Base-by-base conservation (phyloP, 2,888 invertebrate species). In the Subacronicta megacephala region DNA sequence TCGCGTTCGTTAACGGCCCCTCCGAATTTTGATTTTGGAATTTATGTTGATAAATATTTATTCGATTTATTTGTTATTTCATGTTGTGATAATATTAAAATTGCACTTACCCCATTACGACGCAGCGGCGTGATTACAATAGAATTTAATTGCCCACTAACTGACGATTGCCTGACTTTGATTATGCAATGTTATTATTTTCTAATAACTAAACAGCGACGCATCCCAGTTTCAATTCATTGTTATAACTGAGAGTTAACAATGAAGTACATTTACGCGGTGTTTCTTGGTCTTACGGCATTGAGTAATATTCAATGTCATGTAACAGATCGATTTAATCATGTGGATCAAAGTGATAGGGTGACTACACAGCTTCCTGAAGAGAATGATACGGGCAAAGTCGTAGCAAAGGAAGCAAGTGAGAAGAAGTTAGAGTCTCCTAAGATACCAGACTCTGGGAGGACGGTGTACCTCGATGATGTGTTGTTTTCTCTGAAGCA, bases 401-500 rank as follows among this genome's bases (percentile, higher is more conserved):
- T 55, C 54, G 44, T 46, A 13, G 33, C 29, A 20, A 73, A 69
- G 57, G 38, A 46, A 1, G 29, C 36, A 15, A 65, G 40, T 47
- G 64, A 72, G 18, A 82, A 77, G 35, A 77, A 67, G 20, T 26
- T 63, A 13, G 75, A 65, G 36, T 62, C 60, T 12, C 35, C 56
- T 2, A 78, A 79, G 65, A 72, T 75, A 12, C 65, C 68, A 36
- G 64, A 72, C 18, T 73, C 72, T 41, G 81, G 81, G 6, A 80
- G 65, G 46, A 72, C 74, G 52, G 84, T 92, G 26, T 93, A 93
- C 72, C 70, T 94, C 20, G 93, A 93, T 20, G 92, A 93, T 75
- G 91, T 94, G 35, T 57, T 92, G 56, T 89, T 82, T 65, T 77
- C 85, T 2, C 70, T 94, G 57, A 88, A 83, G 45, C 85, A 78